These are phyloP conservation scores for Lottia gigantea DNA, from an alignment of 2,888 invertebrate genomes.

Conservation along the genomic window DNA sequence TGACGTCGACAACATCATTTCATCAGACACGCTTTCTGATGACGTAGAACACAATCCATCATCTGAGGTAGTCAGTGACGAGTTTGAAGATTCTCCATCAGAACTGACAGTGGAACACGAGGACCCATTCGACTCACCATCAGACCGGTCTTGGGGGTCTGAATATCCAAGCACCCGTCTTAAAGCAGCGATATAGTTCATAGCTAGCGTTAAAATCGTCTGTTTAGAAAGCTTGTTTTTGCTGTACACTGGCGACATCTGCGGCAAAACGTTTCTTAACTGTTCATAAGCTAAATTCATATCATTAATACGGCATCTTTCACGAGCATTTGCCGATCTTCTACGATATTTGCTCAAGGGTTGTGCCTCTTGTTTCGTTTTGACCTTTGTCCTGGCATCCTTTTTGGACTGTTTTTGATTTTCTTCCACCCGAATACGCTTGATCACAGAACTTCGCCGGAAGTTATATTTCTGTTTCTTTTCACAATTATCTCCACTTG, in stretches of 20 bases:
- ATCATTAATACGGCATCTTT: neutral
- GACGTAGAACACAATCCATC: no score
- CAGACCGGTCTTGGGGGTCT: neutral
- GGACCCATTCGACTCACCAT: neutral
- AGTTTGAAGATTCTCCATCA: neutral
- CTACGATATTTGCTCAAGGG: constrained; percentile 1
- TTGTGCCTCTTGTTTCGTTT: neutral
- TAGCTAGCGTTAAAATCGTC: neutral
- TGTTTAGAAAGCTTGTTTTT: neutral
- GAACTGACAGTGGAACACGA: neutral
- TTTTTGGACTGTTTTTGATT: neutral
- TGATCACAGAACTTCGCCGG: neutral
- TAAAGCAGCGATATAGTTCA: constrained; percentile 2
- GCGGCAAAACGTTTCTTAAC: neutral
- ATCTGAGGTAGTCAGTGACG: neutral
- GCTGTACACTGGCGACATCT: neutral
- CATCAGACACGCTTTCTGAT: no score
- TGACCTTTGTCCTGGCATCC: neutral
- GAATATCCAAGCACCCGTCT: neutral
- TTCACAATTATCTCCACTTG: neutral
- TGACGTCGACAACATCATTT: no score
- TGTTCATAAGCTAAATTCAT: constrained; percentile 1
- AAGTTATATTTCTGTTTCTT: neutral
- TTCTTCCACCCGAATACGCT: neutral
- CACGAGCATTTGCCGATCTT: neutral